Evolutionary conservation across 2,888 invertebrate species (phyloP).

Genomic region (Drosophila tanythrix): DNA sequence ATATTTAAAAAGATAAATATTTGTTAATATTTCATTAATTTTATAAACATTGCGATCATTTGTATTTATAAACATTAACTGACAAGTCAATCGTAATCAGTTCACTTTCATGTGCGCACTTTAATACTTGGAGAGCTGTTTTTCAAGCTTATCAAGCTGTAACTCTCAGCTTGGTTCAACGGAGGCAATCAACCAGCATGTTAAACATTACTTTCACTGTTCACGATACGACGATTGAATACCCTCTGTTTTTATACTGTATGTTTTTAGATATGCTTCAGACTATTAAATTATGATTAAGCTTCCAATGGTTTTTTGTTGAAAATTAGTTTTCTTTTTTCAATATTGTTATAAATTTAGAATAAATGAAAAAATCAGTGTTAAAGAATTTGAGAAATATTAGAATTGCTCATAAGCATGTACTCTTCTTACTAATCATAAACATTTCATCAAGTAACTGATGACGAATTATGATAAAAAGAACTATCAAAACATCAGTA

Average conservation of each 20-base stretch:
- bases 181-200: slow-evolving; percentile 1
- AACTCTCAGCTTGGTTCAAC: slow-evolving; percentile 5
- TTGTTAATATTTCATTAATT: background rate
- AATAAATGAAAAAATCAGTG: too few species aligned
- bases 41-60: background rate
- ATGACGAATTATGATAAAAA: background rate
- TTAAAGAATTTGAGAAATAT: background rate
- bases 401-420: background rate
- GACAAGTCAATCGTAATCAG: background rate
- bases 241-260: background rate
- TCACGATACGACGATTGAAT: background rate
- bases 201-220: background rate
- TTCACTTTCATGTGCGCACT: background rate
- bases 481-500: background rate
- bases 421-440: background rate
- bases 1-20: background rate
- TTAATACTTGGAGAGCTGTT: background rate
- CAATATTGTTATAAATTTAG: background rate
- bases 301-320: too few species aligned
- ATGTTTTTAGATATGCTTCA: background rate
- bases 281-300: background rate
- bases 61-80: background rate
- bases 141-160: background rate
- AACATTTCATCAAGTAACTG: background rate
- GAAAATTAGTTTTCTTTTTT: too few species aligned